Evolutionary conservation across 1,140 invertebrate species (phyloP).

Genomic region (Drosophila elegans): DNA sequence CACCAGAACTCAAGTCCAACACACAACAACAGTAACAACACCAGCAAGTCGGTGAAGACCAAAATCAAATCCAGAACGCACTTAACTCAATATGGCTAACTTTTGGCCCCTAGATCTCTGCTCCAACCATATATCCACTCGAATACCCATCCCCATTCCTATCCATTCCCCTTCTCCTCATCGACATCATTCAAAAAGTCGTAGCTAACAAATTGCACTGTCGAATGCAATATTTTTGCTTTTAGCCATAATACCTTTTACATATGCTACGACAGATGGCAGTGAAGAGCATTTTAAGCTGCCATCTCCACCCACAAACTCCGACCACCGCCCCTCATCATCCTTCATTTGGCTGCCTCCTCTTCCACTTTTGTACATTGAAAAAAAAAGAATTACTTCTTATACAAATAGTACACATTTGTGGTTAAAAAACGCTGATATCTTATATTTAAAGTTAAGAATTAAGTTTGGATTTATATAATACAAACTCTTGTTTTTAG

Average conservation of each 20-base stretch:
- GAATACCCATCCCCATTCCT: neutral
- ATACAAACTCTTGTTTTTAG: no score
- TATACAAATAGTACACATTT: no score
- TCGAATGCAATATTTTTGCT: conserved; percentile 83
- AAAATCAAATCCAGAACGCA: conserved; percentile 58
- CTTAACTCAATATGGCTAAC: conserved; percentile 56
- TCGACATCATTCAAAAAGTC: conserved; percentile 78
- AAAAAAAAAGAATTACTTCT: neutral
- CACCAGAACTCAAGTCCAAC: conserved; percentile 1
- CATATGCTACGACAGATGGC: conserved; percentile 75
- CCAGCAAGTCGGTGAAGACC: conserved; percentile 25
- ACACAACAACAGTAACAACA: neutral
- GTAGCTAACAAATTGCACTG: conserved; percentile 81
- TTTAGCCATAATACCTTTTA: conserved; percentile 83
- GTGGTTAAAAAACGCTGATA: no score
- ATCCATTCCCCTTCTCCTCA: neutral
- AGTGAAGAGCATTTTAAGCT: conserved; percentile 66
- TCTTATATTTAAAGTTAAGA: no score
- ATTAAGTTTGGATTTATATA: no score
- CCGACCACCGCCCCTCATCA: conserved; percentile 6
- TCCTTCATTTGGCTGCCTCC: neutral
- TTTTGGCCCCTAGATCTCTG: conserved; percentile 20
- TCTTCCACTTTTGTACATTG: conserved; percentile 2
- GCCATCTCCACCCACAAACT: conserved; percentile 32
- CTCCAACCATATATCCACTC: conserved; percentile 2